Percentiles rank a stretch among this genome's conserved stretches.
These are phyloP conservation scores for Anarhynchus alexandrinus DNA, from an alignment of 2,113 vertebrate genomes.

Conservation along the genomic window DNA sequence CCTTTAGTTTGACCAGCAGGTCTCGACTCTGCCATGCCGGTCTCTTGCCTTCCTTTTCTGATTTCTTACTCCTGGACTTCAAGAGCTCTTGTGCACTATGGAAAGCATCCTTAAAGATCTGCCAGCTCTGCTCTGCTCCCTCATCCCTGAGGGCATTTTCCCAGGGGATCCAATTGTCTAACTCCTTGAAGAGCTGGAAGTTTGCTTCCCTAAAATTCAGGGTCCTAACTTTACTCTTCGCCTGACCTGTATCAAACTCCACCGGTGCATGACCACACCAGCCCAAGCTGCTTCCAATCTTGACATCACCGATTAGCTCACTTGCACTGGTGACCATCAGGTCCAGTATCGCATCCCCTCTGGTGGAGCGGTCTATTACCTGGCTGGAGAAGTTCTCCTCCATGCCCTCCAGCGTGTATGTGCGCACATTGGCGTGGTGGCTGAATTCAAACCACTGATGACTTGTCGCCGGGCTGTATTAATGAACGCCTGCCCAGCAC, in stretches of 20 bases:
- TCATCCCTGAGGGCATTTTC: not conserved
- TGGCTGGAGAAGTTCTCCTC: not conserved
- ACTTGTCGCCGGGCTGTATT: not conserved
- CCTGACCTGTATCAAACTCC: not conserved
- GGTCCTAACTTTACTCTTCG: not conserved
- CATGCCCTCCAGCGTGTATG: not conserved
- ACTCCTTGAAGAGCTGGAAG: not conserved
- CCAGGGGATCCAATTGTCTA: not conserved
- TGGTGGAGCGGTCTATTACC: not conserved
- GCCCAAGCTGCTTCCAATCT: not conserved
- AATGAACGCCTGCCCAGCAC: slow-evolving; percentile 43
- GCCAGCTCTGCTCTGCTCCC: not conserved
- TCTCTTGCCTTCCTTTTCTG: not conserved
- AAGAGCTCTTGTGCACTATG: not conserved
- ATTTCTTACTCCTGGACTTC: not conserved
- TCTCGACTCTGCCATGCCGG: not conserved
- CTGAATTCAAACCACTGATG: not conserved
- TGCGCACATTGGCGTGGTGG: not conserved
- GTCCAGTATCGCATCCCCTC: not conserved
- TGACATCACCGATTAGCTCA: not conserved
- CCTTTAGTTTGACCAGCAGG: not conserved
- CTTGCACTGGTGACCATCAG: not conserved
- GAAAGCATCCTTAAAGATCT: not conserved
- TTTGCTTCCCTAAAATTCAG: not conserved
- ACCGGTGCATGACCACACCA: not conserved